Evolutionary conservation across 2,888 invertebrate species (phyloP).

Genomic region (Euproctis similis): DNA sequence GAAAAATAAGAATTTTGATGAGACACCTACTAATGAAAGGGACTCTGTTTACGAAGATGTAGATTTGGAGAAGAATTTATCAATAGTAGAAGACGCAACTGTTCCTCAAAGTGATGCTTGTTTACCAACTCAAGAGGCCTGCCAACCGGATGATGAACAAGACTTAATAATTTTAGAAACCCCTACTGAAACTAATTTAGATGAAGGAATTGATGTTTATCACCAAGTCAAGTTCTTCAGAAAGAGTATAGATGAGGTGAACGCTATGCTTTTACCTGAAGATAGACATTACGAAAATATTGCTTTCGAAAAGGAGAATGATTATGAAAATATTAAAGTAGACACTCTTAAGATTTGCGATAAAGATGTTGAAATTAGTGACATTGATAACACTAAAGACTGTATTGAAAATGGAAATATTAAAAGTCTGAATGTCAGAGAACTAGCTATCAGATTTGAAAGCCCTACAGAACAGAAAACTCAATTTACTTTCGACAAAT

Average conservation of each 20-base stretch:
- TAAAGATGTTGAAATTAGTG: conserved; percentile 37
- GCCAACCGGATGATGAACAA: conserved; percentile 57
- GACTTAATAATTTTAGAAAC: conserved; percentile 74
- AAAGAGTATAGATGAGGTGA: conserved; percentile 84
- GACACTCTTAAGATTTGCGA: conserved; percentile 53
- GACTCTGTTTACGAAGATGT: conserved; percentile 78
- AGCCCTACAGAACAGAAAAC: conserved; percentile 77
- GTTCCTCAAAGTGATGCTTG: conserved; percentile 74
- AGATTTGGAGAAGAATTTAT: conserved; percentile 60
- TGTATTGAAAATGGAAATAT: conserved; percentile 48
- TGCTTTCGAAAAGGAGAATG: conserved; percentile 38
- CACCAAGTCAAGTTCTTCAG: conserved; percentile 86
- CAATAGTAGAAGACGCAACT: conserved; percentile 71
- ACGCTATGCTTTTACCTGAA: conserved; percentile 62
- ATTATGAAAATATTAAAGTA: conserved; percentile 58
- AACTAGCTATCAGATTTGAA: conserved; percentile 79
- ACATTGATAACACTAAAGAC: conserved; percentile 29
- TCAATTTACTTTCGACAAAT: conserved; percentile 74
- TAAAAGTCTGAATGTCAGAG: conserved; percentile 73
- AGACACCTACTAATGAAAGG: conserved; percentile 61
- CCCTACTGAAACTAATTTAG: conserved; percentile 60
- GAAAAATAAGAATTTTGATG: conserved; percentile 65
- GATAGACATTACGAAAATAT: conserved; percentile 54
- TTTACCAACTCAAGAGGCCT: conserved; percentile 75
- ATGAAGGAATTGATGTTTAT: conserved; percentile 75